phyloP scores from a whole-genome alignment of 2,113 vertebrate genomes.

The Falco punctatus region DNA sequence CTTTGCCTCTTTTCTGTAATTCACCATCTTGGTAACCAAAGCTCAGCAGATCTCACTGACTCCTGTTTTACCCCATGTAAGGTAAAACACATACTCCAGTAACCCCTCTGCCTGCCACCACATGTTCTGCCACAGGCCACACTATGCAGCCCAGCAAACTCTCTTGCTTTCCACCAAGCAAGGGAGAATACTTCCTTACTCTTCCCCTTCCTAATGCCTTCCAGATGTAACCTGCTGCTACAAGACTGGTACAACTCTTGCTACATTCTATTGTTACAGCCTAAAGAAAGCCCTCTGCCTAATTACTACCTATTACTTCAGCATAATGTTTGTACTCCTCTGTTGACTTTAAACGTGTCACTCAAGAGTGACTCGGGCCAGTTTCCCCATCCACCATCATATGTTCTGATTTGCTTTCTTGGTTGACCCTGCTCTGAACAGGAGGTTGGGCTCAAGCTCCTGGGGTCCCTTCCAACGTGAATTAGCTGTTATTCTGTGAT shows the following conservation, averaged over 20 bases:
- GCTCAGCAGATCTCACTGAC: not conserved
- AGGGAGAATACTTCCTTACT: not conserved
- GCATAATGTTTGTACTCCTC: not conserved
- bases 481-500: not conserved
- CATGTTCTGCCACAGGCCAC: not conserved
- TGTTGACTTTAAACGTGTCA: not conserved
- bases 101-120: not conserved
- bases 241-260: not conserved
- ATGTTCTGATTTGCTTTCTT: not conserved
- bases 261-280: not conserved
- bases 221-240: fast-evolving
- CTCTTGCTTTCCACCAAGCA: not conserved
- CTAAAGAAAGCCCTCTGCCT: not conserved
- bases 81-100: too few species aligned
- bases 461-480: not conserved
- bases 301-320: not conserved
- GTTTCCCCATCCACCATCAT: not conserved
- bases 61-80: not conserved
- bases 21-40: not conserved
- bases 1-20: not conserved
- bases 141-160: not conserved
- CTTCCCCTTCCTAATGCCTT: not conserved
- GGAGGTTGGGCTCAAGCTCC: not conserved
- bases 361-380: not conserved
- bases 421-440: not conserved